Conservation (phyloP, 2,888 invertebrate genomes). For the Coronaproctus castanopsis region DNA sequence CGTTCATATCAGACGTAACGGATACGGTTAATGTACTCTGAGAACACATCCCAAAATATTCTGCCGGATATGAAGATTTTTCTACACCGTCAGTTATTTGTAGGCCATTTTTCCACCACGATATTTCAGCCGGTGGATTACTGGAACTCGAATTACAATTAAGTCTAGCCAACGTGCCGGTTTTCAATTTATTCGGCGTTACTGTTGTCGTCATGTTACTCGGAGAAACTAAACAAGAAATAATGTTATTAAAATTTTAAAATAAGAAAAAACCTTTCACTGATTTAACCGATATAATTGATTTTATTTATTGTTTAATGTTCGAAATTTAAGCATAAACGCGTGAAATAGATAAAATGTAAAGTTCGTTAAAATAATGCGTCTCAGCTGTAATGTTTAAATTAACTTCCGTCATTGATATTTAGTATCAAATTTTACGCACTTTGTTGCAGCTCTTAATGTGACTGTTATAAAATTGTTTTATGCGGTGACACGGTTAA, state of each 20-base stretch:
- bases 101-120: constrained; percentile 79
- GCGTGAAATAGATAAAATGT: not conserved
- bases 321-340: no score
- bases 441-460: no score
- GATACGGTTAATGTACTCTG: constrained; percentile 55
- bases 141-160: constrained; percentile 78
- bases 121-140: constrained; percentile 66
- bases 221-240: constrained; percentile 66
- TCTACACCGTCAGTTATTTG: constrained; percentile 31
- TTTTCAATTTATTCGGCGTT: constrained; percentile 56
- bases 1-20: constrained; percentile 67
- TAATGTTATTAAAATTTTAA: no score
- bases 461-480: no score
- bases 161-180: constrained; percentile 56
- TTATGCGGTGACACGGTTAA: no score
- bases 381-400: no score
- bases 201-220: constrained; percentile 65
- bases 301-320: no score
- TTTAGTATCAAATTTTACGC: no score
- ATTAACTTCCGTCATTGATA: no score
- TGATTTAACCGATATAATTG: no score
- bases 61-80: constrained; percentile 52
- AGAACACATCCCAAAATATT: constrained; percentile 74
- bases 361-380: not conserved
- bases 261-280: no score